Conservation (phyloP, 2,888 invertebrate species). For the Cetonia aurata region DNA sequence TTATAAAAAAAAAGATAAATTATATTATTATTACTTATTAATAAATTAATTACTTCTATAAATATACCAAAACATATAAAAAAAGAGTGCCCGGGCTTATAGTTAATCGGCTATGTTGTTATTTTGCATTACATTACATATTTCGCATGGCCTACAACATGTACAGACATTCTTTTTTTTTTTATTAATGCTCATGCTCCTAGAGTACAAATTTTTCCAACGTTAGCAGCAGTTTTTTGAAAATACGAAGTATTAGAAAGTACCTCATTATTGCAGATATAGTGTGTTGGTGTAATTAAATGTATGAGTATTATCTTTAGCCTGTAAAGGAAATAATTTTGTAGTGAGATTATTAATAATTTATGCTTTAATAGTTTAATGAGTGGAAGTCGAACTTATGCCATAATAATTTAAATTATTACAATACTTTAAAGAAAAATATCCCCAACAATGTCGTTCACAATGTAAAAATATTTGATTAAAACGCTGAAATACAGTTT, state of each 20-base stretch:
- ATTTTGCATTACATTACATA: constrained; percentile 5
- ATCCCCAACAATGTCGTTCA: no score
- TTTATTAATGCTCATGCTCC: constrained; percentile 9
- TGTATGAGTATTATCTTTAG: constrained; percentile 10
- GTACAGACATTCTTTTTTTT: neutral
- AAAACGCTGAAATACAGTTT: no score
- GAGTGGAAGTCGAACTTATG: neutral
- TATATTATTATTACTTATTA: constrained; percentile 22
- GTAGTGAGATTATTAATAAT: constrained; percentile 25
- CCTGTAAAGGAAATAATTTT: constrained; percentile 12
- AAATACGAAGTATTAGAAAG: constrained; percentile 31
- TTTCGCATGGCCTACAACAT: constrained; percentile 29
- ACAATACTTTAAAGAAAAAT: no score
- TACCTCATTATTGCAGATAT: constrained; percentile 23
- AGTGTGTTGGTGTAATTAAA: constrained; percentile 15
- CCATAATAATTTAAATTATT: neutral
- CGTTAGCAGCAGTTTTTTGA: neutral
- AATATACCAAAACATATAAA: constrained; percentile 1
- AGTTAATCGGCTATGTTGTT: constrained; percentile 26
- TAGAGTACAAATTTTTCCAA: constrained; percentile 38
- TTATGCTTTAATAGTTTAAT: constrained; percentile 28
- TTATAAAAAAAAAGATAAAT: constrained; percentile 14
- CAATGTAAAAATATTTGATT: no score
- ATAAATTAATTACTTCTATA: constrained; percentile 11
- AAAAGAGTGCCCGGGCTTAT: no score